These are phyloP conservation scores for Acleris holmiana DNA, from an alignment of 2,888 invertebrate species.

Conservation along the genomic window DNA sequence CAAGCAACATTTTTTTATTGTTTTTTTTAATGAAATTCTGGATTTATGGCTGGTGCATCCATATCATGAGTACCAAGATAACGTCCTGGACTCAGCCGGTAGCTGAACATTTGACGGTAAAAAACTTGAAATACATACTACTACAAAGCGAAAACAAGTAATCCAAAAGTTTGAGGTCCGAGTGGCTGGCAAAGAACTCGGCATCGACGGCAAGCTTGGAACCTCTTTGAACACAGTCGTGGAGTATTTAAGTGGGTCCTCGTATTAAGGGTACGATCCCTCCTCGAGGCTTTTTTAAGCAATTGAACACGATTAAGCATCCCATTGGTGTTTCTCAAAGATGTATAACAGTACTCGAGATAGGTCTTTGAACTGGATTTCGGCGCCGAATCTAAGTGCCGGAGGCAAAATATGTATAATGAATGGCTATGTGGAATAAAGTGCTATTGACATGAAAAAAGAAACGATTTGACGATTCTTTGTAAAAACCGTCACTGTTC, in stretches of 20 bases:
- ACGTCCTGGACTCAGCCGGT: too few species aligned
- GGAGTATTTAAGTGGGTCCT: conserved; percentile 71
- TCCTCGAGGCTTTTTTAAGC: conserved; percentile 50
- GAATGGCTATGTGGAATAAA: background rate
- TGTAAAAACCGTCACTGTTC: too few species aligned
- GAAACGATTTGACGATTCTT: too few species aligned
- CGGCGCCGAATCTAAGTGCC: conserved; percentile 5
- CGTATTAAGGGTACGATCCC: conserved; percentile 56
- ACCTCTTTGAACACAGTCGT: conserved; percentile 65
- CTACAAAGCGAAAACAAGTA: conserved; percentile 14
- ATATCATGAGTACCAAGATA: too few species aligned
- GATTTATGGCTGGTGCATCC: too few species aligned
- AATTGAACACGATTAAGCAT: conserved; percentile 62
- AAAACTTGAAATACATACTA: conserved; percentile 1
- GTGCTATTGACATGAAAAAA: background rate
- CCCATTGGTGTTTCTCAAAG: conserved; percentile 63
- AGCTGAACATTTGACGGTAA: background rate
- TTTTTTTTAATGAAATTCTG: too few species aligned
- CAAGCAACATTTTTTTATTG: too few species aligned
- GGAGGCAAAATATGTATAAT: background rate
- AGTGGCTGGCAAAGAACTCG: conserved; percentile 45
- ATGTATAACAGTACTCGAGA: conserved; percentile 55
- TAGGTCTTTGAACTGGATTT: conserved; percentile 47
- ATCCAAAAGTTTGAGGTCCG: conserved; percentile 17
- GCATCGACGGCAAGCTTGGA: conserved; percentile 44